These are phyloP conservation scores for Conistra vaccinii DNA, from an alignment of 2,888 invertebrate species.

Conservation along the genomic window DNA sequence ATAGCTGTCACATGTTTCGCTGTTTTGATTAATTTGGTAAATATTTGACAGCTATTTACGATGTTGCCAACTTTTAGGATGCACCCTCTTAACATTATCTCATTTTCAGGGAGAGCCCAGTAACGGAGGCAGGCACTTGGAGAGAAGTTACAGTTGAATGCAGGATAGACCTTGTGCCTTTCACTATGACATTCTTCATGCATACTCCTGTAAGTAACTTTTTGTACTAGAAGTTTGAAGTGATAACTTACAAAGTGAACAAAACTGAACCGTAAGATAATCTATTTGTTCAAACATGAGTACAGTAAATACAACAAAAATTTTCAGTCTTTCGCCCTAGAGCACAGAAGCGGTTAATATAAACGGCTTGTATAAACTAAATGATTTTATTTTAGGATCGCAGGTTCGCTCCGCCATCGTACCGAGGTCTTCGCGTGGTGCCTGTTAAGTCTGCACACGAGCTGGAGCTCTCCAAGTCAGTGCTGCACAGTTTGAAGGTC, in stretches of 20 bases:
- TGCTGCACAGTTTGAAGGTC: conserved; percentile 67
- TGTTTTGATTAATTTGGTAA: too few species aligned
- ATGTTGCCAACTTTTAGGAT: too few species aligned
- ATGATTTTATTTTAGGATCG: conserved; percentile 67
- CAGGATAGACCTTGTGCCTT: conserved; percentile 78
- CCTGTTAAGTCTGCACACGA: conserved; percentile 77
- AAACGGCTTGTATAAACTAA: too few species aligned
- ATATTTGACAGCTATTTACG: too few species aligned
- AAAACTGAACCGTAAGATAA: too few species aligned
- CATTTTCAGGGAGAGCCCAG: conserved; percentile 72
- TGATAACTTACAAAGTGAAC: too few species aligned
- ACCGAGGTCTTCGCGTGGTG: conserved; percentile 73
- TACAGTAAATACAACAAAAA: too few species aligned
- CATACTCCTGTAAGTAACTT: conserved; percentile 77
- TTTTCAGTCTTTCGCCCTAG: too few species aligned
- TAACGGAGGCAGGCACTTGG: conserved; percentile 78
- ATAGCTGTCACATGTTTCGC: too few species aligned
- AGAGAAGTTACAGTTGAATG: conserved; percentile 82
- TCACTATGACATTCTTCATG: conserved; percentile 78
- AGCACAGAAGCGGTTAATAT: too few species aligned
- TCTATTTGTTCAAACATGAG: too few species aligned
- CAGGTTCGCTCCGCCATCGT: conserved; percentile 71
- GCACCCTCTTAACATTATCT: too few species aligned
- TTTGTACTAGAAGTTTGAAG: background rate
- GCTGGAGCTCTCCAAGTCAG: conserved; percentile 74